Conservation (phyloP, 2,113 vertebrate species). For the Onychostoma macrolepis region DNA sequence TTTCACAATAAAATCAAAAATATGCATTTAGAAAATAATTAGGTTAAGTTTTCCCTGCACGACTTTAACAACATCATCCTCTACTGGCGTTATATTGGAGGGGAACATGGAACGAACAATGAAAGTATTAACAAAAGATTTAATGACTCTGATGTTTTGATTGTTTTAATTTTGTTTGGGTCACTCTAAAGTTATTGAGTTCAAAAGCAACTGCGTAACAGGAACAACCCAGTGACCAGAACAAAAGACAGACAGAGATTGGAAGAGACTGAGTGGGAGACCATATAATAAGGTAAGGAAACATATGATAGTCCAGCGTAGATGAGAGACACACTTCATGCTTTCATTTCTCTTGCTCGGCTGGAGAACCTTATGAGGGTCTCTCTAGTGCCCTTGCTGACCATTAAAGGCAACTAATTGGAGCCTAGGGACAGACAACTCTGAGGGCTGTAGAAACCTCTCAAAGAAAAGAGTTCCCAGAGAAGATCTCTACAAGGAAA, state of each 20-base stretch:
- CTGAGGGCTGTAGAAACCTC: background rate
- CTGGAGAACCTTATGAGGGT: slow-evolving; percentile 11
- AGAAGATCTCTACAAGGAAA: background rate
- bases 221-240: background rate
- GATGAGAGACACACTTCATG: slow-evolving; percentile 6
- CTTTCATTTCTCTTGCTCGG: slow-evolving; percentile 4
- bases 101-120: background rate
- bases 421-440: slow-evolving; percentile 14
- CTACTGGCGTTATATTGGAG: background rate
- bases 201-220: background rate
- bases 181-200: background rate
- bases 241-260: background rate
- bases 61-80: background rate
- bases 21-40: background rate
- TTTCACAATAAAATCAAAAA: background rate
- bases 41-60: background rate
- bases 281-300: slow-evolving; percentile 7
- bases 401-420: slow-evolving; percentile 39
- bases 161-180: background rate
- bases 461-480: slow-evolving; percentile 27
- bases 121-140: background rate
- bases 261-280: background rate
- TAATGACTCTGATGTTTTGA: background rate
- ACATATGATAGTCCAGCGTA: background rate
- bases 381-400: slow-evolving; percentile 20